A percentile compares a stretch with the other conserved stretches of the same genome.
Conservation (phyloP, 2,113 vertebrate genomes). For the Anolis carolinensis region DNA sequence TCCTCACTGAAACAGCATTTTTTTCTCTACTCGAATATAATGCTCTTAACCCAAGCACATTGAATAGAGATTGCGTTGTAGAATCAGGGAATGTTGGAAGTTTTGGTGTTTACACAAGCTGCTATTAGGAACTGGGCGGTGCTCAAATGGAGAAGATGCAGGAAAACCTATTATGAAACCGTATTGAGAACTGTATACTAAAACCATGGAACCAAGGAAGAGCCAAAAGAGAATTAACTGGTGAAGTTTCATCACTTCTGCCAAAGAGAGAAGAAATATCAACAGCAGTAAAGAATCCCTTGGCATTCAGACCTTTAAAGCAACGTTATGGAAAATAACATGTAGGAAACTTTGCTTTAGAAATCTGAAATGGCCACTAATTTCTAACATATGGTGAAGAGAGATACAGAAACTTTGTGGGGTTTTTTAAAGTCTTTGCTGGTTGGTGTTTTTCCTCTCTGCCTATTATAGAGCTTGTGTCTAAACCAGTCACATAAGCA, state of each 20-base stretch:
- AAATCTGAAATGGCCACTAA: slow-evolving; percentile 36
- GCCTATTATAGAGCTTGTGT: not conserved
- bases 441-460: not conserved
- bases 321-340: slow-evolving; percentile 17
- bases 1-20: too few relatives aligned
- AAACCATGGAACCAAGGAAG: not conserved
- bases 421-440: not conserved
- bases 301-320: slow-evolving; percentile 1
- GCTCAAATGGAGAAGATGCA: not conserved
- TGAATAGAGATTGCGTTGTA: not conserved
- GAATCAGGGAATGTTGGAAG: not conserved
- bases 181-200: not conserved
- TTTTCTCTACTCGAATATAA: not conserved
- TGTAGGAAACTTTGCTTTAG: slow-evolving; percentile 17
- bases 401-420: not conserved
- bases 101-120: not conserved
- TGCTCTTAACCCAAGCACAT: not conserved
- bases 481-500: not conserved
- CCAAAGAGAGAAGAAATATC: slow-evolving; percentile 34
- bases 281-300: slow-evolving; percentile 49
- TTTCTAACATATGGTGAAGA: slow-evolving; percentile 3
- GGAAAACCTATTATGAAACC: not conserved
- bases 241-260: not conserved
- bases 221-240: not conserved
- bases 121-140: not conserved